These are phyloP conservation scores for Chaetogeoica ovagalla DNA, from an alignment of 2,888 invertebrate genomes.

Conservation along the genomic window DNA sequence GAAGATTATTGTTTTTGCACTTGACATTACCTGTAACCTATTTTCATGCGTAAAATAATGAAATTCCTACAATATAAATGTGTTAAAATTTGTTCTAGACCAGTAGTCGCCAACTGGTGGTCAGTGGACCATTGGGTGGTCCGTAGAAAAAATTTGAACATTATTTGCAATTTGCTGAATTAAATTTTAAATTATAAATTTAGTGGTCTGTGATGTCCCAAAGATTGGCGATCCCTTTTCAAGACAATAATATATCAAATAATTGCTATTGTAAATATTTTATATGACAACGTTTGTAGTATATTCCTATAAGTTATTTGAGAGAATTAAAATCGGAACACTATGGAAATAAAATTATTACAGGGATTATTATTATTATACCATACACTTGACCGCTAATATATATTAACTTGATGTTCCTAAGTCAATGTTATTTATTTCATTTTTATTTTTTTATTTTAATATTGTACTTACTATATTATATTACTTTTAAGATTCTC, in stretches of 20 bases:
- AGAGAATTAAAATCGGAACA: background rate
- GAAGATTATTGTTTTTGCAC: background rate
- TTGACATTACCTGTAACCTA: background rate
- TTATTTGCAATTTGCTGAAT: too few relatives aligned
- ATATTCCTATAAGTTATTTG: background rate
- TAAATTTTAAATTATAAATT: too few relatives aligned
- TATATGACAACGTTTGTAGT: background rate
- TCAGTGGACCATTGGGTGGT: too few relatives aligned
- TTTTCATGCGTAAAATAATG: background rate
- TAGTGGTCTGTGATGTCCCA: too few relatives aligned
- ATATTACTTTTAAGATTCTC: background rate
- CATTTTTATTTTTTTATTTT: constrained; percentile 7
- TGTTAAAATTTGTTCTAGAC: background rate
- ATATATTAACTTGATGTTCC: constrained; percentile 41
- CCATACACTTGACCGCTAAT: constrained; percentile 9
- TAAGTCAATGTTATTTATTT: constrained; percentile 16
- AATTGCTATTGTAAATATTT: background rate
- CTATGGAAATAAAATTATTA: background rate
- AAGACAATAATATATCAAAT: background rate
- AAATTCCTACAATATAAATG: background rate
- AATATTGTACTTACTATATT: background rate
- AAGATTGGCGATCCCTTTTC: too few relatives aligned
- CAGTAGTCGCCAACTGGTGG: too few relatives aligned
- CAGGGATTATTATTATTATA: constrained; percentile 1
- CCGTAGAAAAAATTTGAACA: too few relatives aligned